These are phyloP conservation scores for Falco berigora DNA, from an alignment of 2,797 vertebrate genomes.

Conservation along the genomic window DNA sequence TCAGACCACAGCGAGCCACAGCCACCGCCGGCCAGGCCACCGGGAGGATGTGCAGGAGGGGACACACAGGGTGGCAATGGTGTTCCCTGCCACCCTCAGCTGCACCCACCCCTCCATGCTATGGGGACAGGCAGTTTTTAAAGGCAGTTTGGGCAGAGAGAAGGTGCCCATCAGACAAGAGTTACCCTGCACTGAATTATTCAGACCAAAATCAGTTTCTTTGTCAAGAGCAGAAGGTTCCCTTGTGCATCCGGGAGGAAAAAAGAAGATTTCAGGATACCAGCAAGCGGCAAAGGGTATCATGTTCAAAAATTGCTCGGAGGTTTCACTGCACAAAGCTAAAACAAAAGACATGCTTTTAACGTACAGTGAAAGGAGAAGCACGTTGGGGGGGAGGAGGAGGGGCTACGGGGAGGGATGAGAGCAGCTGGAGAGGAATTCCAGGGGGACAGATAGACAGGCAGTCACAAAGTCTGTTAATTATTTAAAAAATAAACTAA, in stretches of 20 bases:
- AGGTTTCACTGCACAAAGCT: not conserved
- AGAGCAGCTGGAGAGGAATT: slow-evolving; percentile 46
- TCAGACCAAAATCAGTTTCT: not conserved
- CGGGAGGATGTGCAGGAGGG: not conserved
- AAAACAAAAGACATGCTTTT: not conserved
- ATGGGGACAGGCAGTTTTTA: not conserved
- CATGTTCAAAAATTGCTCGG: not conserved
- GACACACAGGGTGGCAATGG: not conserved
- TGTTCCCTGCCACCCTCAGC: not conserved
- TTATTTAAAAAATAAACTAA: slow-evolving; percentile 66
- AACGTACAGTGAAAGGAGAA: not conserved
- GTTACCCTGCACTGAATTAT: not conserved
- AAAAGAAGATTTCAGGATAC: not conserved
- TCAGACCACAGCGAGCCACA: not conserved
- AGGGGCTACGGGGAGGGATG: not conserved
- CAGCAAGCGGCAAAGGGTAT: not conserved
- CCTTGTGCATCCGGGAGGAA: not conserved
- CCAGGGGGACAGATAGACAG: not conserved
- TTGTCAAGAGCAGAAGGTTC: not conserved
- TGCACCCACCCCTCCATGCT: not conserved
- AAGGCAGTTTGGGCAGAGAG: not conserved
- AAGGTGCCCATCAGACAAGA: not conserved
- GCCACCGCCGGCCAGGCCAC: not conserved
- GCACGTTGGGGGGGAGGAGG: not conserved
- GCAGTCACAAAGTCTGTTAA: slow-evolving; percentile 51